Evolutionary conservation across 2,797 vertebrate genomes (phyloP).

Genomic region (Malurus leucopterus): DNA sequence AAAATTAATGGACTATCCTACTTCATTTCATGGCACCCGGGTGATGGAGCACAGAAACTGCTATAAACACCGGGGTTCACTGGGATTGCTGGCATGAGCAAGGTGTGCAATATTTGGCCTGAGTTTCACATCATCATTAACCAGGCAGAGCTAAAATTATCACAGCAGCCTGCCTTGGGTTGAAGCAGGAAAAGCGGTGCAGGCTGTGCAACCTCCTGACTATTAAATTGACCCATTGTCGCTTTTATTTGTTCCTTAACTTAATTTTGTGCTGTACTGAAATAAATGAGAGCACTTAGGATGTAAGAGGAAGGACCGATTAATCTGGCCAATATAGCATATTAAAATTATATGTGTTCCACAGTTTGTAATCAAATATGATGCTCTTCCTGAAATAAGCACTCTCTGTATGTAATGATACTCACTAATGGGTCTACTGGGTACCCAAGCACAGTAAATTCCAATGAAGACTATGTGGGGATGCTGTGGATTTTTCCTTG

Average conservation of each 20-base stretch:
- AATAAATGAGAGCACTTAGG: slow-evolving; percentile 9
- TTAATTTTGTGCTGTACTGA: neutral
- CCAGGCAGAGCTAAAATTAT: slow-evolving; percentile 10
- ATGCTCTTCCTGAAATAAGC: slow-evolving; percentile 17
- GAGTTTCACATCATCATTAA: neutral
- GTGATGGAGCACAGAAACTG: neutral
- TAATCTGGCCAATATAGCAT: neutral
- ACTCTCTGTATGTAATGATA: neutral
- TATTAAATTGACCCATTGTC: neutral
- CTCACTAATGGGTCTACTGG: neutral
- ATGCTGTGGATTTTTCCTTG: neutral
- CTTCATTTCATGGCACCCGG: neutral
- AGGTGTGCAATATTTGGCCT: neutral
- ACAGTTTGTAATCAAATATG: slow-evolving; percentile 1
- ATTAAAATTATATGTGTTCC: slow-evolving; percentile 9
- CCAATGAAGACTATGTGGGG: neutral
- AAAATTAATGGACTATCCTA: slow-evolving; percentile 23
- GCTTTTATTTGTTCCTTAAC: neutral
- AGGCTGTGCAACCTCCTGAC: neutral
- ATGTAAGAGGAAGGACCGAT: neutral
- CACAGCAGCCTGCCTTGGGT: neutral
- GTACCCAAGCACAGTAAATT: neutral
- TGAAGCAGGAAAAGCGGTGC: neutral
- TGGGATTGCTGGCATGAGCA: neutral
- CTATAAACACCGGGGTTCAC: neutral